phyloP scores from a whole-genome alignment of 2,888 invertebrate species.

The Conistra vaccinii region DNA sequence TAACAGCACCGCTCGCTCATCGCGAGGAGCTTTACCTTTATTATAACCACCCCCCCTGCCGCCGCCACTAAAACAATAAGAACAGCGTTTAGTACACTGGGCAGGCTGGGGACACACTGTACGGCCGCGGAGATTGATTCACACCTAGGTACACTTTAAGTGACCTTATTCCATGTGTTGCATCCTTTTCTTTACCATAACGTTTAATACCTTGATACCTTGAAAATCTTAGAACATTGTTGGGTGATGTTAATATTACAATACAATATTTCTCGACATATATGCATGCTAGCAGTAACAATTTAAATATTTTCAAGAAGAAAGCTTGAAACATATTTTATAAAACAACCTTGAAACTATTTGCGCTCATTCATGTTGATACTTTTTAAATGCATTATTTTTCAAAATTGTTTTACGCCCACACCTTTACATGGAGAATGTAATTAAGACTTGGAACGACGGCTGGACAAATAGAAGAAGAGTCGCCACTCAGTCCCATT shows the following conservation, averaged over 20 bases:
- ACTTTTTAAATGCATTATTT: conserved; percentile 13
- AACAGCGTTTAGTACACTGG: conserved; percentile 94
- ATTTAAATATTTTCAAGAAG: conserved; percentile 40
- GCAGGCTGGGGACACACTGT: conserved; percentile 91
- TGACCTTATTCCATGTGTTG: conserved; percentile 86
- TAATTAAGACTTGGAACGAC: conserved; percentile 6
- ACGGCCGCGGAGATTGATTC: conserved; percentile 90
- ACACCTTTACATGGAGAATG: conserved; percentile 41
- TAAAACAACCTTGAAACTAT: conserved; percentile 51
- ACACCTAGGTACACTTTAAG: conserved; percentile 88
- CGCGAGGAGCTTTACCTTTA: conserved; percentile 98
- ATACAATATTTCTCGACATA: conserved; percentile 73
- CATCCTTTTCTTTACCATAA: conserved; percentile 91
- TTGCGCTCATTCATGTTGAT: conserved; percentile 3
- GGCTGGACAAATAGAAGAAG: conserved; percentile 4
- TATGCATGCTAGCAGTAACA: conserved; percentile 76
- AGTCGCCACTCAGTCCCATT: conserved; percentile 6
- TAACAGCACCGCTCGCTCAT: conserved; percentile 94
- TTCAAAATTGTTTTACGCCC: conserved; percentile 52
- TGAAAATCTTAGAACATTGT: conserved; percentile 88
- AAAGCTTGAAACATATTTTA: conserved; percentile 39
- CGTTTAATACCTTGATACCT: conserved; percentile 87
- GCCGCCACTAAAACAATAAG: conserved; percentile 98
- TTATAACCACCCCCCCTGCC: conserved; percentile 98
- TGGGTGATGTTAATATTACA: conserved; percentile 80